phyloP scores from a whole-genome alignment of 2,888 invertebrate genomes.

The Flabesymbios commensalis region DNA sequence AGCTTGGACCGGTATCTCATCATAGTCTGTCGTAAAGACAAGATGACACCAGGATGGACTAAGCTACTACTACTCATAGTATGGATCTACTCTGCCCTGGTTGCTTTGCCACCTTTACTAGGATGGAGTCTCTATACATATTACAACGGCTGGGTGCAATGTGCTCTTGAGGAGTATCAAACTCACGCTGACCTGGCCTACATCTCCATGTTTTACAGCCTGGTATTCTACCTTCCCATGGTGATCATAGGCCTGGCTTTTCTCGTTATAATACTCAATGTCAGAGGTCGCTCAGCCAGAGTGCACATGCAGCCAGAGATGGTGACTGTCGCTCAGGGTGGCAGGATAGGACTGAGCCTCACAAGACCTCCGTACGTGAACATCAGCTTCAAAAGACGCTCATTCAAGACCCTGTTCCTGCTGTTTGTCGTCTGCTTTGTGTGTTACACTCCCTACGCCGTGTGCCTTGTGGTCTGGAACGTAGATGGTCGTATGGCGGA shows the following conservation, averaged over 20 bases:
- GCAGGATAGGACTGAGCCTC: not conserved
- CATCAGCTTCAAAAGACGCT: conserved; percentile 39
- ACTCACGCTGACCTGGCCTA: conserved; percentile 31
- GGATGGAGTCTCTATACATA: conserved; percentile 36
- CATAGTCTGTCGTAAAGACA: conserved; percentile 43
- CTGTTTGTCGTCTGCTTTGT: conserved; percentile 41
- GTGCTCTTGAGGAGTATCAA: conserved; percentile 16
- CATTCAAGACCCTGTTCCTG: conserved; percentile 50
- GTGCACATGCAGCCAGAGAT: conserved; percentile 39
- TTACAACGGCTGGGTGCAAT: conserved; percentile 22
- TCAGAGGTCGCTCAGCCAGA: conserved; percentile 37
- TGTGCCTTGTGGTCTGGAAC: conserved; percentile 34
- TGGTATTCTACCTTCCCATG: conserved; percentile 44
- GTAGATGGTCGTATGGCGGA: conserved; percentile 5
- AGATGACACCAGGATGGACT: conserved; percentile 39
- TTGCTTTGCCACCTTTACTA: conserved; percentile 39
- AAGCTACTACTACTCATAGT: conserved; percentile 34
- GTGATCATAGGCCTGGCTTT: conserved; percentile 41
- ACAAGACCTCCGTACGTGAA: not conserved
- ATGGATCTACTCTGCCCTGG: conserved; percentile 35
- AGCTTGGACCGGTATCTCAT: conserved; percentile 50
- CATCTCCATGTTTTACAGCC: conserved; percentile 23
- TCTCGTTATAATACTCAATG: conserved; percentile 40
- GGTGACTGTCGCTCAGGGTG: not conserved
- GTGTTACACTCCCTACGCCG: conserved; percentile 46